Base-by-base conservation (phyloP, 2,797 vertebrate genomes). In the Gallinago stenura region DNA sequence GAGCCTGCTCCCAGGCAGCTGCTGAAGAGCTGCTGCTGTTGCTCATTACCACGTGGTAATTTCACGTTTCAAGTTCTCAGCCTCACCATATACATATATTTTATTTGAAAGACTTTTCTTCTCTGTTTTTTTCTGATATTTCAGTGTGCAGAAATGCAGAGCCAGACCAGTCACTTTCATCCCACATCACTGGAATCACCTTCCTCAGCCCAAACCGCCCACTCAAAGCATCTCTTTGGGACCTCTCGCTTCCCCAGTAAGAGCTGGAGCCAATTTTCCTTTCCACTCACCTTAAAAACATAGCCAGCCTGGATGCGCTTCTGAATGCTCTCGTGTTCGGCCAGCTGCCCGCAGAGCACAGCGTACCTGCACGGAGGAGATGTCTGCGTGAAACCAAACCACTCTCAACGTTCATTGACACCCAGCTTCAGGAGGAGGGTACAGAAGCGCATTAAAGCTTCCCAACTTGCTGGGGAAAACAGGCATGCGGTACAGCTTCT, bases 301-400 rank as follows among this genome's bases (percentile, higher is more conserved):
- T 97, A 97, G 1, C 98, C 98, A 9, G 94, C 96, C 80, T 98
- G 98, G 91, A 98, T 98, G 39, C 98, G 98, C 77, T 95, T 98
- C 92, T 98, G 97, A 84, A 98, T 98, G 58, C 96, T 97, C 96
- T 98, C 98, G 3, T 98, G 96, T 37, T 98, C 98, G 0, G 98
- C 88, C 15, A 97, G 54, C 95, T 98, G 98, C 81, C 98, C 98
- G 46, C 97, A 98, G 5, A 98, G 97, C 85, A 98, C 66, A 22
- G 98, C 98, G 7, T 97, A 98, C 98, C 98, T 98, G 39, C 41
- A 37, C 25, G 8, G 90, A 41, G 60, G 72, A 75, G 39, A 77
- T 22, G 57, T 7, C 6, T 5, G 57, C 50, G 3, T 80, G 39
- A 84, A 43, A 12, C 2, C 37, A 46, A 22, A 10, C 13, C 24